Evolutionary conservation across 2,888 invertebrate genomes (phyloP).

Genomic region (Trichogramma dendrolimi): DNA sequence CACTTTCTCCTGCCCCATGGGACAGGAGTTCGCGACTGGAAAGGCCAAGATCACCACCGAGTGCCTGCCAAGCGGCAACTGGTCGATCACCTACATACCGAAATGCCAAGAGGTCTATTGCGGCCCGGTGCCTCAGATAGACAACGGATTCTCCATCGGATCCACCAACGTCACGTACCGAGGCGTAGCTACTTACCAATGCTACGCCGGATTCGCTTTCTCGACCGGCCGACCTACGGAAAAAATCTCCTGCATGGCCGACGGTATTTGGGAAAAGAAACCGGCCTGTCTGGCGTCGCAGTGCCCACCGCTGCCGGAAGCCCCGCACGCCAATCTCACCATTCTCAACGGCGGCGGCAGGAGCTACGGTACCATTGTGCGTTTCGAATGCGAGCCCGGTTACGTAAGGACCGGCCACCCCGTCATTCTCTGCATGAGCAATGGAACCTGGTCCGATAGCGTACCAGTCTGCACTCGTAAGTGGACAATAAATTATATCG

Average conservation of each 20-base stretch:
- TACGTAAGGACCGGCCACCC: slow-evolving; percentile 85
- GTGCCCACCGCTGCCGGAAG: slow-evolving; percentile 81
- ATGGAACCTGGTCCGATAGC: slow-evolving; percentile 91
- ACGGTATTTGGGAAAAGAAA: slow-evolving; percentile 88
- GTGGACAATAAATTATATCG: slow-evolving; percentile 33
- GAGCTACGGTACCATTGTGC: slow-evolving; percentile 88
- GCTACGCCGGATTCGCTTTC: slow-evolving; percentile 94
- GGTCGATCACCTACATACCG: slow-evolving; percentile 88
- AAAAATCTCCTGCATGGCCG: slow-evolving; percentile 81
- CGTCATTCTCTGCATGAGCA: slow-evolving; percentile 89
- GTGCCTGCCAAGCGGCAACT: slow-evolving; percentile 84
- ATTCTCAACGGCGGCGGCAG: slow-evolving; percentile 85
- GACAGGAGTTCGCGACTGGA: slow-evolving; percentile 91
- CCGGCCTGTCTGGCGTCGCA: slow-evolving; percentile 90
- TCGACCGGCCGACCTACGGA: slow-evolving; percentile 83
- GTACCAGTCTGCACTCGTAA: slow-evolving; percentile 81
- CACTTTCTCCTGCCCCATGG: slow-evolving; percentile 86
- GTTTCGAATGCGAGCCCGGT: slow-evolving; percentile 88
- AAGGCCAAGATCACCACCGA: slow-evolving; percentile 77
- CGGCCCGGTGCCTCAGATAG: slow-evolving; percentile 95
- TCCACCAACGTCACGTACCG: slow-evolving; percentile 92
- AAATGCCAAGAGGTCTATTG: slow-evolving; percentile 96
- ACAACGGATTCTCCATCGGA: slow-evolving; percentile 93
- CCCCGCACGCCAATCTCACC: slow-evolving; percentile 80
- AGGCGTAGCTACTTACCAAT: slow-evolving; percentile 91